These are phyloP conservation scores for Chondrosia reniformis DNA, from an alignment of 37 sponge, comb jelly and placozoan genomes.

Conservation along the genomic window DNA sequence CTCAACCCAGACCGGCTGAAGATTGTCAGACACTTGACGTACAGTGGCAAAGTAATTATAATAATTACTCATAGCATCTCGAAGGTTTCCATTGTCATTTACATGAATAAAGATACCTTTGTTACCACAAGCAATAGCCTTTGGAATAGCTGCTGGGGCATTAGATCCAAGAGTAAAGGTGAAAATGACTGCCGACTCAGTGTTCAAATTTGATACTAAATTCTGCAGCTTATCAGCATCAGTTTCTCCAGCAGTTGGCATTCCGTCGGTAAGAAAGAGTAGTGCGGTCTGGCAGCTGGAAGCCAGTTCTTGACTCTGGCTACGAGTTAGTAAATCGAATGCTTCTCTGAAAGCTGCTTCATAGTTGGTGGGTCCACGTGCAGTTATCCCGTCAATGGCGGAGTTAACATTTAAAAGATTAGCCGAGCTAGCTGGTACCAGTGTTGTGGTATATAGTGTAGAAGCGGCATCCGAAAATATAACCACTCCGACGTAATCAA, in stretches of 20 bases:
- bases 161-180: not conserved
- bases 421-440: too few relatives aligned
- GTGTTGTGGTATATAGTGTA: too few relatives aligned
- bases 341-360: constrained; percentile 6
- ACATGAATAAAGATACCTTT: not conserved
- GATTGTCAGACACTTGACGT: not conserved
- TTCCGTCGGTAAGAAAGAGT: not conserved
- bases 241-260: not conserved
- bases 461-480: not conserved
- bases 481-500: constrained; percentile 2
- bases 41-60: constrained; percentile 21
- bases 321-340: not conserved
- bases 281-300: not conserved
- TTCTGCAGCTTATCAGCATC: not conserved
- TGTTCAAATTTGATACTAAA: too few relatives aligned
- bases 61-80: constrained; percentile 1
- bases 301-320: not conserved
- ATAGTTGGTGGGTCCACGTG: not conserved
- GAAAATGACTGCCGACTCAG: not conserved
- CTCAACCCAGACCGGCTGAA: not conserved
- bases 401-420: not conserved
- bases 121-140: not conserved
- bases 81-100: not conserved
- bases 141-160: not conserved
- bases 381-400: not conserved